These are phyloP conservation scores for Oostethus manadensis DNA, from an alignment of 2,113 vertebrate species.

Conservation along the genomic window DNA sequence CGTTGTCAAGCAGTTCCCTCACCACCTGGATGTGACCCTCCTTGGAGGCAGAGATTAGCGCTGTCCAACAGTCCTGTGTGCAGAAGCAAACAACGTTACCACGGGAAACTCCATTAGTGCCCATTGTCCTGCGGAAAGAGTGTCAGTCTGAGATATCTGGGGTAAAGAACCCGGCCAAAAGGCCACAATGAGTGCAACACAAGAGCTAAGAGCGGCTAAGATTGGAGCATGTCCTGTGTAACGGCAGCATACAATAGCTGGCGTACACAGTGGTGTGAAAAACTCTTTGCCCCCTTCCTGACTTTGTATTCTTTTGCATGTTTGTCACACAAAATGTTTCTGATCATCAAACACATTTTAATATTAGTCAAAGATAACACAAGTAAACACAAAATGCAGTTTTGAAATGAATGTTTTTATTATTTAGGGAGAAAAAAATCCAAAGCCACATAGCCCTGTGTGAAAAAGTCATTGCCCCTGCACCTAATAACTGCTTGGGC, in stretches of 20 bases:
- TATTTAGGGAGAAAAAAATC: no score
- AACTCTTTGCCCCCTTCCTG: no score
- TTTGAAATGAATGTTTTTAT: no score
- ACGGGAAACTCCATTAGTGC: slow-evolving; percentile 17
- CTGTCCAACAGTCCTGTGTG: slow-evolving; percentile 94
- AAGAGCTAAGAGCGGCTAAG: slow-evolving; percentile 2
- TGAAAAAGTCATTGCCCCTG: no score
- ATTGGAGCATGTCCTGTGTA: slow-evolving; percentile 13
- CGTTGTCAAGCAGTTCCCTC: slow-evolving; percentile 81
- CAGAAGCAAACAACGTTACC: slow-evolving; percentile 27
- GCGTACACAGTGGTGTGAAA: no score
- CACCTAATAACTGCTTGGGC: no score
- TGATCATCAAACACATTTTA: no score
- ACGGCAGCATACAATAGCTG: slow-evolving; percentile 47
- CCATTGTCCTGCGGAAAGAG: slow-evolving; percentile 11
- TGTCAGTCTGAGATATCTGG: slow-evolving; percentile 1
- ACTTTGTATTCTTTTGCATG: no score
- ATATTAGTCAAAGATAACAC: no score
- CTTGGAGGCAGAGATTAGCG: slow-evolving; percentile 91
- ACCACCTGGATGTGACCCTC: slow-evolving; percentile 88
- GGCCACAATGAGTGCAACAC: slow-evolving; percentile 64
- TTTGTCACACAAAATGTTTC: no score
- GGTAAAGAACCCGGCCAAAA: slow-evolving; percentile 58
- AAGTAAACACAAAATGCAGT: no score
- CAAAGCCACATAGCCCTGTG: no score